Evolutionary conservation across 2,113 vertebrate species (phyloP), one percentile per base, ranked within the genome.

Genomic region (Halcyon malimbica): DNA sequence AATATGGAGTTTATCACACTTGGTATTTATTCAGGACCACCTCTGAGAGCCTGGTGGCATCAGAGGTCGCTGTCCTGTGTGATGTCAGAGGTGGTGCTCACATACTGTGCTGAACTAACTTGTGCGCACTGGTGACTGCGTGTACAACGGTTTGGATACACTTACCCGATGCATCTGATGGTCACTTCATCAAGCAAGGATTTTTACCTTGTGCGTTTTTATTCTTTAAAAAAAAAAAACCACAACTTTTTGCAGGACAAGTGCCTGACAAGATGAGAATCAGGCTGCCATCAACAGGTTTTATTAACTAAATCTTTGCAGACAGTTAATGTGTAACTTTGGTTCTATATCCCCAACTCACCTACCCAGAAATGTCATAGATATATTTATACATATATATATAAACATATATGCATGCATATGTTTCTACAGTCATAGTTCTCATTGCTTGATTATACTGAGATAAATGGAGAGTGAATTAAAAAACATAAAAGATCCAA

Each of bases 21-120:
- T 31, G 31, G 33, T 96, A 93, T 96, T 97, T 95, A 78, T 62
- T 93, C 94, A 94, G 95, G 77, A 60, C 84, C 91, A 93, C 89
- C 91, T 96, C 37, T 63, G 83, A 91, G 91, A 79, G 53, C 31
- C 83, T 46, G 60, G 41, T 94, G 86, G 83, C 77, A 56, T 1
- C 9, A 60, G 89, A 71, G 69, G 57, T 89, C 65, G n/a, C 69
- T 76, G 57, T 71, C 42, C 80, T 31, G 42, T n/a, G 8, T 21
- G 35, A 35, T 35, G 25, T 28, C 2, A 3, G 69, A 53, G 69
- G 39, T 26, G 25, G 51, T 2, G 23, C 25, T 83, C 0, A 0
- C 0, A 0, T 65, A 6, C 37, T 39, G 60, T 51, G 57, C 80
- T 37, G 56, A 48, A 29, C 65, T 73, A 50, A 42, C 57, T 65